phyloP scores from a whole-genome alignment of 2,113 vertebrate species.

The Myanophis thanlyinensis region DNA sequence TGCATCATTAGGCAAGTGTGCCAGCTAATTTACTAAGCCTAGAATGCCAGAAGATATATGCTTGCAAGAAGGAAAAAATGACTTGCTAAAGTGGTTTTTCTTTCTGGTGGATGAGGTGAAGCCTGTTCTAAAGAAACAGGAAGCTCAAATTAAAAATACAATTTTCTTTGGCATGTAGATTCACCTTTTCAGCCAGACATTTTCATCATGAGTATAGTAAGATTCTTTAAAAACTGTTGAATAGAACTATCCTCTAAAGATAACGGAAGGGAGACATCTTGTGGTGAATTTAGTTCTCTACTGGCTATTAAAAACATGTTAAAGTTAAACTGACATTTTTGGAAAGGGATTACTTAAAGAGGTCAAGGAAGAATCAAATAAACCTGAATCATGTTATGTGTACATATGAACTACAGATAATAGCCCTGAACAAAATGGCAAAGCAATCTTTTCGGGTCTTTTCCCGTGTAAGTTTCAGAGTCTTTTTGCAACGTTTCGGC shows the following conservation, averaged over 20 bases:
- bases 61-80: neutral
- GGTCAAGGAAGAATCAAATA: neutral
- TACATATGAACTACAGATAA: neutral
- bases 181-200: neutral
- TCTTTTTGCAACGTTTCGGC: too few relatives aligned
- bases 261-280: slow-evolving; percentile 49
- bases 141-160: neutral
- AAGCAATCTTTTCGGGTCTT: too few relatives aligned
- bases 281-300: slow-evolving; percentile 33
- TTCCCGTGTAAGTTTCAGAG: too few relatives aligned
- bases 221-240: rapidly evolving
- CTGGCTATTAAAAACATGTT: rapidly evolving
- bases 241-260: rapidly evolving
- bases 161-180: neutral
- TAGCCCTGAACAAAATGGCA: too few relatives aligned
- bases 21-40: neutral
- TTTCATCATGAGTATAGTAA: neutral
- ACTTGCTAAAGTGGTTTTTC: neutral
- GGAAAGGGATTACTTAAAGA: neutral
- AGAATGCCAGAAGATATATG: neutral
- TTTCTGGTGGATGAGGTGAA: neutral
- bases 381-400: neutral
- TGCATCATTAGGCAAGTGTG: neutral
- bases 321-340: neutral
- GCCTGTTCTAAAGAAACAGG: neutral